Evolutionary conservation across 2,888 invertebrate genomes (phyloP).

Genomic region (Tachina lurida): DNA sequence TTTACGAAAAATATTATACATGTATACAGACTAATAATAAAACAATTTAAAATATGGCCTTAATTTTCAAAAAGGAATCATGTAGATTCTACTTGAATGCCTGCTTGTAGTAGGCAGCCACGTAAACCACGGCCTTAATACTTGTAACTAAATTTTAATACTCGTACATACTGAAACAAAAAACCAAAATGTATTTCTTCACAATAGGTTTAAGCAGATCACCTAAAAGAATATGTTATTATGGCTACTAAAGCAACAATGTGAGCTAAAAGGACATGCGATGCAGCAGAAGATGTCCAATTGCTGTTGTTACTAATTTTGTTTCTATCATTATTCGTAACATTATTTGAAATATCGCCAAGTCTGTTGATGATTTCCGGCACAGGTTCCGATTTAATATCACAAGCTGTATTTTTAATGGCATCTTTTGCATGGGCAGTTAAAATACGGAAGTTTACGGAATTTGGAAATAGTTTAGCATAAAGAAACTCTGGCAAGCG

Average conservation of each 20-base stretch:
- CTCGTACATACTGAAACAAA: neutral
- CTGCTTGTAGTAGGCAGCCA: no score
- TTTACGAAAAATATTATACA: conserved; percentile 42
- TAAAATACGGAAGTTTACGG: conserved; percentile 89
- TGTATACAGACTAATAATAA: conserved; percentile 26
- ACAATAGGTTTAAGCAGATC: neutral
- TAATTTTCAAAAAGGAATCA: no score
- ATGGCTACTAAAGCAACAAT: neutral
- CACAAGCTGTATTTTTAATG: conserved; percentile 89
- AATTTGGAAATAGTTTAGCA: conserved; percentile 85
- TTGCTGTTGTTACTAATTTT: conserved; percentile 42
- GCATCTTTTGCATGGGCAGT: conserved; percentile 88
- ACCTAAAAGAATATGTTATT: conserved; percentile 13
- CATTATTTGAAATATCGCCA: conserved; percentile 83
- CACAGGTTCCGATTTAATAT: conserved; percentile 85
- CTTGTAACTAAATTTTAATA: conserved; percentile 28
- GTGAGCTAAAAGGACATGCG: conserved; percentile 14
- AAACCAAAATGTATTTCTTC: neutral
- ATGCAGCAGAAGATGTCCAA: conserved; percentile 2
- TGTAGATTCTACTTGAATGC: no score
- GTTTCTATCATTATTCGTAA: conserved; percentile 60
- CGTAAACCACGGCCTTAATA: no score
- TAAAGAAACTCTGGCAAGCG: conserved; percentile 89
- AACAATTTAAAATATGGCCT: conserved; percentile 20
- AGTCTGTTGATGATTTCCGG: conserved; percentile 85